Evolutionary conservation across 2,888 invertebrate genomes (phyloP).

Genomic region (Athalia circularis): DNA sequence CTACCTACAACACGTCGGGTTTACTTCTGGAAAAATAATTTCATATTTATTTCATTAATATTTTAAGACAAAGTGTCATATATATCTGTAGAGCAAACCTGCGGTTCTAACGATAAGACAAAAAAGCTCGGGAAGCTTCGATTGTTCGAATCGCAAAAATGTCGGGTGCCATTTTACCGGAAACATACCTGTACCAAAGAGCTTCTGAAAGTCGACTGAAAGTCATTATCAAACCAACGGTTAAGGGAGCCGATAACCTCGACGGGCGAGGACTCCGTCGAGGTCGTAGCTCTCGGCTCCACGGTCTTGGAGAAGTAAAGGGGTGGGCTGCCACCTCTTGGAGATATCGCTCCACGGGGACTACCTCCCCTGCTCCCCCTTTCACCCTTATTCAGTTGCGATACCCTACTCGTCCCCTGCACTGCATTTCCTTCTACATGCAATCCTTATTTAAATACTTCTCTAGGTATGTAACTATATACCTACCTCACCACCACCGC

Average conservation of each 20-base stretch:
- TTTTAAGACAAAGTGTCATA: too few relatives aligned
- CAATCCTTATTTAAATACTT: slow-evolving; percentile 43
- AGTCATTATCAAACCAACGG: slow-evolving; percentile 30
- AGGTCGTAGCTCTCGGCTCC: slow-evolving; percentile 43
- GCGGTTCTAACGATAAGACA: too few relatives aligned
- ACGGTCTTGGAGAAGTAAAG: slow-evolving; percentile 43
- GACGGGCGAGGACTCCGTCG: slow-evolving; percentile 39
- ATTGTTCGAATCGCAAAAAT: too few relatives aligned
- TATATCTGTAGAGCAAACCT: too few relatives aligned
- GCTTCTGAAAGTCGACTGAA: slow-evolving; percentile 9
- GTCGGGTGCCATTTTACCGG: too few relatives aligned
- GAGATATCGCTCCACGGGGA: slow-evolving; percentile 52
- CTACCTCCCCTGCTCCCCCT: slow-evolving; percentile 12
- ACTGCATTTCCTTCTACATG: slow-evolving; percentile 41
- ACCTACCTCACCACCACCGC: neutral
- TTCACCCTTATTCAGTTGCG: neutral
- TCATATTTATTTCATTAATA: too few relatives aligned
- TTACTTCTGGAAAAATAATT: too few relatives aligned
- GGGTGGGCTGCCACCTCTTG: slow-evolving; percentile 49
- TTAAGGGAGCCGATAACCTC: slow-evolving; percentile 42
- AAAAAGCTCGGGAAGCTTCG: too few relatives aligned
- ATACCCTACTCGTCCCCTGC: slow-evolving; percentile 27
- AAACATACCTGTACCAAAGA: neutral
- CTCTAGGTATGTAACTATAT: slow-evolving; percentile 4
- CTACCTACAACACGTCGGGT: too few relatives aligned